A percentile compares a stretch with the other conserved stretches of the same genome.
phyloP scores from a whole-genome alignment of 1,140 invertebrate species.

The Colletes gigas region DNA sequence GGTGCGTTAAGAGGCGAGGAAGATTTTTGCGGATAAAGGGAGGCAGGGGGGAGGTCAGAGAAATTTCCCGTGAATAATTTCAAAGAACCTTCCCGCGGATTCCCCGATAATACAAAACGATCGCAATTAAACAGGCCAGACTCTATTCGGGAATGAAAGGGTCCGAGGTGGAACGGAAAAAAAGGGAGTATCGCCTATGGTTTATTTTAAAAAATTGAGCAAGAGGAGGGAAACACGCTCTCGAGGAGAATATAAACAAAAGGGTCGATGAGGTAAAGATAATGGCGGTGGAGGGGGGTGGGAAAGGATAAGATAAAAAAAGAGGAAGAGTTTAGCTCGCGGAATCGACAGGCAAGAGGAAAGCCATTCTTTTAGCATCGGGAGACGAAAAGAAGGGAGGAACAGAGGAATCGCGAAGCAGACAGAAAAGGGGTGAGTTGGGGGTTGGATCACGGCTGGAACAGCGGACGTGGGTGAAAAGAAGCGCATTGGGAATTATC shows the following conservation, averaged over 20 bases:
- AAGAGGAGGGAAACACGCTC: background rate
- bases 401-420: no score
- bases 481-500: slow-evolving; percentile 75
- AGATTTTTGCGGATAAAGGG: slow-evolving; percentile 23
- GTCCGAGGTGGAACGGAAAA: no score
- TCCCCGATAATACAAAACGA: slow-evolving; percentile 32
- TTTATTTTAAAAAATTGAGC: slow-evolving; percentile 15
- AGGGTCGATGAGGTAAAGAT: slow-evolving; percentile 24
- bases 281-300: background rate
- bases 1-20: background rate
- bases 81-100: background rate
- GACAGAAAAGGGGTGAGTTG: background rate
- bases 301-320: background rate
- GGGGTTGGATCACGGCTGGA: slow-evolving; percentile 8
- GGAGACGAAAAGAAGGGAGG: background rate
- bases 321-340: background rate
- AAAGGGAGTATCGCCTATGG: background rate
- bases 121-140: slow-evolving; percentile 30
- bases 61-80: slow-evolving; percentile 42
- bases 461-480: slow-evolving; percentile 52
- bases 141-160: background rate
- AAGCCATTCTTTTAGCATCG: slow-evolving; percentile 35
- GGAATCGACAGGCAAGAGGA: slow-evolving; percentile 30
- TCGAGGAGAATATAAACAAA: slow-evolving; percentile 14
- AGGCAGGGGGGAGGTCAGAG: background rate